Conservation (phyloP, 2,797 vertebrate species). For the Rhinophrynus dorsalis region DNA sequence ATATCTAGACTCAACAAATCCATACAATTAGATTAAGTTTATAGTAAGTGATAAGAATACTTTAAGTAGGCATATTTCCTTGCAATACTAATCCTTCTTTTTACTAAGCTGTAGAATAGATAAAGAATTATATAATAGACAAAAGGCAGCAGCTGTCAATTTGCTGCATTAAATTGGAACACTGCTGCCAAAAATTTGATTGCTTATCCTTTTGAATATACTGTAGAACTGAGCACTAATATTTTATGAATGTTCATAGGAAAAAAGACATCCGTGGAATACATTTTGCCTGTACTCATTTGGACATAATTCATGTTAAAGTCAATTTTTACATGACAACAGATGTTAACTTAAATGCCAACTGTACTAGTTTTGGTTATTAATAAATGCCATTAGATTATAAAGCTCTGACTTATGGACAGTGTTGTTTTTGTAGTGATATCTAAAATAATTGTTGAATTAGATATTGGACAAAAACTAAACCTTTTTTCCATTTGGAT, state of each 20-base stretch:
- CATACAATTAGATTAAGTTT: no score
- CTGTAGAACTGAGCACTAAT: constrained; percentile 45
- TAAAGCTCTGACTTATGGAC: background rate
- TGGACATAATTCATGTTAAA: background rate
- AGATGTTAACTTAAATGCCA: constrained; percentile 24
- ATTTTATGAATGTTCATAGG: constrained; percentile 46
- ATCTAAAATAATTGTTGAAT: no score
- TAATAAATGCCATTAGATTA: background rate
- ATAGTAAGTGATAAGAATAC: no score
- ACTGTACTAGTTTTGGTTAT: background rate
- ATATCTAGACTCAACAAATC: no score
- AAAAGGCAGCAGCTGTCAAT: constrained; percentile 50
- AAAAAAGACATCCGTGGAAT: background rate
- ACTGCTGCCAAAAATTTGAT: constrained; percentile 5
- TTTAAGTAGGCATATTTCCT: no score
- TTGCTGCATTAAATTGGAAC: constrained; percentile 27
- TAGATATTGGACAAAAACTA: no score
- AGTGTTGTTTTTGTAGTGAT: background rate
- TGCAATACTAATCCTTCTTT: background rate
- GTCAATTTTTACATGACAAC: background rate
- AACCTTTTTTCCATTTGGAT: no score
- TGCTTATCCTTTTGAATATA: constrained; percentile 35
- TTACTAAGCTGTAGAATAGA: background rate
- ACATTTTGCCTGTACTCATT: background rate
- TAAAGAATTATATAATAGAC: constrained; percentile 38